Evolutionary conservation across 2,888 invertebrate species (phyloP).

Genomic region (Drosophila barbarae): DNA sequence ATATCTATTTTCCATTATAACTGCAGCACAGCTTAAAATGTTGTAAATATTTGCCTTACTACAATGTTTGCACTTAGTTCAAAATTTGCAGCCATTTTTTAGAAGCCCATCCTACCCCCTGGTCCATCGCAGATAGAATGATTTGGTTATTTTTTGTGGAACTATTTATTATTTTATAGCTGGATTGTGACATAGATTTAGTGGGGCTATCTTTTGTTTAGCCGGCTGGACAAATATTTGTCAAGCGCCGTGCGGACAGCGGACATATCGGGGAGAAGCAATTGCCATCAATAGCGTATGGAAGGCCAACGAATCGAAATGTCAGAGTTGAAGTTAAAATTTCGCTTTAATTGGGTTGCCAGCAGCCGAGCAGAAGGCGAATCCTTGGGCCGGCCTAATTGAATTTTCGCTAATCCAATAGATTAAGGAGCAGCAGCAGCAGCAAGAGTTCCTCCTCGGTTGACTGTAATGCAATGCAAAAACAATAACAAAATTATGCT

Average conservation of each 20-base stretch:
- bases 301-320: slow-evolving; percentile 27
- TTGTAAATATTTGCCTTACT: slow-evolving; percentile 68
- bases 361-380: slow-evolving; percentile 30
- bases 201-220: slow-evolving; percentile 64
- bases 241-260: slow-evolving; percentile 41
- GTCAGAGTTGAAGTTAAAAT: slow-evolving; percentile 34
- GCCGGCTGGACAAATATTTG: slow-evolving; percentile 63
- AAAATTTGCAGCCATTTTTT: slow-evolving; percentile 67
- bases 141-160: slow-evolving; percentile 15
- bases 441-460: slow-evolving; percentile 42
- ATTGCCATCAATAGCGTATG: slow-evolving; percentile 47
- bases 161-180: slow-evolving; percentile 57
- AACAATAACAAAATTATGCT: slow-evolving; percentile 73
- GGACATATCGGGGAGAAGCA: slow-evolving; percentile 43
- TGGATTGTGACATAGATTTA: slow-evolving; percentile 65
- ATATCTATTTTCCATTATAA: slow-evolving; percentile 45
- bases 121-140: slow-evolving; percentile 14
- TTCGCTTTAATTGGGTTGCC: slow-evolving; percentile 67
- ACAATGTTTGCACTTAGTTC: slow-evolving; percentile 65
- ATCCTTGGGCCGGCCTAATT: slow-evolving; percentile 62
- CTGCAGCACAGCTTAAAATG: slow-evolving; percentile 58
- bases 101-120: slow-evolving; percentile 21
- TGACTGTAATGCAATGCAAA: slow-evolving; percentile 58
- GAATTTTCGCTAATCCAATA: slow-evolving; percentile 70
- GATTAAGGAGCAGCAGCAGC: slow-evolving; percentile 56